Conservation (phyloP, 2,113 vertebrate species). For the Rutilus rutilus region DNA sequence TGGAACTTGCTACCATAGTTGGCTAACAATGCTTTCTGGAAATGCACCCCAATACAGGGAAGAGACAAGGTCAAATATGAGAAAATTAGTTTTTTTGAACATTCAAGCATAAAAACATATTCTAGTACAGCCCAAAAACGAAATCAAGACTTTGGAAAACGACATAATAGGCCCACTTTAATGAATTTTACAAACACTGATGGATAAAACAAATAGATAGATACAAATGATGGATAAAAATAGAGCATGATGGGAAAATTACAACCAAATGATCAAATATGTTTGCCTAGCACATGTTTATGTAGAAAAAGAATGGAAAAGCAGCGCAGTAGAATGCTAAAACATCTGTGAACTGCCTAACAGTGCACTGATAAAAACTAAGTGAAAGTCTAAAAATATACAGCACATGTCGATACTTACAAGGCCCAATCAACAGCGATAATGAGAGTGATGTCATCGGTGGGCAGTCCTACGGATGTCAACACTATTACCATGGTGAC, state of each 20-base stretch:
- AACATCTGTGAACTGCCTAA: neutral
- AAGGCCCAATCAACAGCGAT: constrained; percentile 96
- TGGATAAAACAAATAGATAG: neutral
- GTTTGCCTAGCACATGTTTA: neutral
- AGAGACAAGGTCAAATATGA: too few relatives aligned
- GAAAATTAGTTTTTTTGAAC: too few relatives aligned
- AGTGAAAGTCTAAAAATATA: neutral
- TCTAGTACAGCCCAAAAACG: too few relatives aligned
- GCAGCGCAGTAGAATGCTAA: neutral
- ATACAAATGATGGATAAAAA: neutral
- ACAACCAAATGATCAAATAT: neutral
- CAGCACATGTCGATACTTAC: constrained; percentile 76
- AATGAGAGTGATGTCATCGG: constrained; percentile 95
- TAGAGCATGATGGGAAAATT: neutral
- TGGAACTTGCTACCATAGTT: too few relatives aligned
- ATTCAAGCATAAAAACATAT: too few relatives aligned
- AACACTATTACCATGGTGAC: constrained; percentile 98
- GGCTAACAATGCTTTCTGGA: too few relatives aligned
- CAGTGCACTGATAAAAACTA: neutral
- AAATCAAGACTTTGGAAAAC: too few relatives aligned
- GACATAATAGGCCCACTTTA: too few relatives aligned
- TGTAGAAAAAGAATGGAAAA: neutral
- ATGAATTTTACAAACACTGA: neutral
- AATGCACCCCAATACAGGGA: too few relatives aligned
- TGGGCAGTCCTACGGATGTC: constrained; percentile 95